Evolutionary conservation across 2,797 vertebrate genomes (phyloP).

Genomic region (Betta splendens): DNA sequence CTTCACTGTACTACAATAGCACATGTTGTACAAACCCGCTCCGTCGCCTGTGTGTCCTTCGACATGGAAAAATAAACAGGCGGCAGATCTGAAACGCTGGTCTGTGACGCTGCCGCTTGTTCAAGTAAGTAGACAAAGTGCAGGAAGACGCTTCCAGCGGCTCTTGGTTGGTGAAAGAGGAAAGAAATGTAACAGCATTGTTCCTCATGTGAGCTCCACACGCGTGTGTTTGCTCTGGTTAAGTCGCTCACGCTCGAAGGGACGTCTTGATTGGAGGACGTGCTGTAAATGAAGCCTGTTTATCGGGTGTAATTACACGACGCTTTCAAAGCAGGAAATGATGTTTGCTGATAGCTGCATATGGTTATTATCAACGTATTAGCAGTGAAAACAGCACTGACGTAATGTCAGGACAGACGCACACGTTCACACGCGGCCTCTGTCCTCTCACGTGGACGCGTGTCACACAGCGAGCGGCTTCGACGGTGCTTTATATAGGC

Average conservation of each 20-base stretch:
- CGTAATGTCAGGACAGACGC: too few species aligned
- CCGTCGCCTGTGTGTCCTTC: neutral
- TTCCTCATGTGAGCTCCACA: slow-evolving; percentile 16
- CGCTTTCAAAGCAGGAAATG: too few species aligned
- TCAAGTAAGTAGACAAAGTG: slow-evolving; percentile 26
- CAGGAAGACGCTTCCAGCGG: slow-evolving; percentile 19
- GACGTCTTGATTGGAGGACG: neutral
- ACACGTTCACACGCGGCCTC: neutral
- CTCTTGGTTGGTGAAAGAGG: slow-evolving; percentile 23
- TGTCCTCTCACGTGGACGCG: neutral
- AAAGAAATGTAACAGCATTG: slow-evolving; percentile 21
- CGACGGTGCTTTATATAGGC: neutral
- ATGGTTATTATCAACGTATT: too few species aligned
- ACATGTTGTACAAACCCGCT: neutral
- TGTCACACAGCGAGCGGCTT: neutral
- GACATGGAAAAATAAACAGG: slow-evolving; percentile 34
- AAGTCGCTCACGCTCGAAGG: neutral
- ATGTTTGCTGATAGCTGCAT: too few species aligned
- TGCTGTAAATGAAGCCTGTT: neutral
- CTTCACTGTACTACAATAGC: neutral
- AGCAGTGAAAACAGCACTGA: too few species aligned
- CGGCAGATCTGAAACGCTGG: slow-evolving; percentile 4
- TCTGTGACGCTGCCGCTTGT: slow-evolving; percentile 16
- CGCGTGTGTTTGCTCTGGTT: neutral
- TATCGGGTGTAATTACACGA: neutral